phyloP scores from a whole-genome alignment of 2,888 invertebrate genomes.

The Drosophila melanosoma region DNA sequence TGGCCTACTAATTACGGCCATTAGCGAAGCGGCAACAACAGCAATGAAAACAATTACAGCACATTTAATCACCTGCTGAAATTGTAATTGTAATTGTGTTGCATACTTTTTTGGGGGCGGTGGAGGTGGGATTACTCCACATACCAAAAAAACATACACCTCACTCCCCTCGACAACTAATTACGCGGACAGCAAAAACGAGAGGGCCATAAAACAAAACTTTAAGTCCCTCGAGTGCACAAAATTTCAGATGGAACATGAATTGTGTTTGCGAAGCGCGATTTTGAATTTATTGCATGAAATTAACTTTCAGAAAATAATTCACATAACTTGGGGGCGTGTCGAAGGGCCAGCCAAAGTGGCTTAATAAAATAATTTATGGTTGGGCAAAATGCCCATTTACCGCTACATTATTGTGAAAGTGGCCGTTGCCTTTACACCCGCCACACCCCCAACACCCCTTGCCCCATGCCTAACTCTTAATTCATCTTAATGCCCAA shows the following conservation, averaged over 20 bases:
- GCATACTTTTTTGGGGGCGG: slow-evolving; percentile 64
- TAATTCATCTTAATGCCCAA: slow-evolving; percentile 14
- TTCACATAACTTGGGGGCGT: slow-evolving; percentile 74
- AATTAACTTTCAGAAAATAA: slow-evolving; percentile 80
- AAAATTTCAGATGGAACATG: slow-evolving; percentile 35
- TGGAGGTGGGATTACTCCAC: slow-evolving; percentile 22
- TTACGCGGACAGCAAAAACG: slow-evolving; percentile 46
- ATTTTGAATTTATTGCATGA: slow-evolving; percentile 79
- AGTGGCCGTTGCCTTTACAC: neutral
- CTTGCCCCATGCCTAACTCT: neutral
- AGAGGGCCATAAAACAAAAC: slow-evolving; percentile 43
- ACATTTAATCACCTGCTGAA: slow-evolving; percentile 84
- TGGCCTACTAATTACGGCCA: slow-evolving; percentile 77
- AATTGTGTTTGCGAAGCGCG: slow-evolving; percentile 68
- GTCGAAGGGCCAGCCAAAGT: slow-evolving; percentile 72
- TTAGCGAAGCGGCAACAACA: slow-evolving; percentile 66
- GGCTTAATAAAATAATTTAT: slow-evolving; percentile 81
- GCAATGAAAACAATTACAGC: slow-evolving; percentile 82
- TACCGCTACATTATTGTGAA: slow-evolving; percentile 28
- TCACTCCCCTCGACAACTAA: slow-evolving; percentile 45
- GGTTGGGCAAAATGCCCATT: slow-evolving; percentile 70
- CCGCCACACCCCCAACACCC: neutral
- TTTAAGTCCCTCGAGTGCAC: slow-evolving; percentile 7
- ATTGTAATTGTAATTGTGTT: slow-evolving; percentile 83
- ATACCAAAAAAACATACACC: neutral